A percentile compares a stretch with the other conserved stretches of the same genome.
These are phyloP conservation scores for Nomada lathburiana DNA, from an alignment of 2,888 invertebrate genomes.

Conservation along the genomic window DNA sequence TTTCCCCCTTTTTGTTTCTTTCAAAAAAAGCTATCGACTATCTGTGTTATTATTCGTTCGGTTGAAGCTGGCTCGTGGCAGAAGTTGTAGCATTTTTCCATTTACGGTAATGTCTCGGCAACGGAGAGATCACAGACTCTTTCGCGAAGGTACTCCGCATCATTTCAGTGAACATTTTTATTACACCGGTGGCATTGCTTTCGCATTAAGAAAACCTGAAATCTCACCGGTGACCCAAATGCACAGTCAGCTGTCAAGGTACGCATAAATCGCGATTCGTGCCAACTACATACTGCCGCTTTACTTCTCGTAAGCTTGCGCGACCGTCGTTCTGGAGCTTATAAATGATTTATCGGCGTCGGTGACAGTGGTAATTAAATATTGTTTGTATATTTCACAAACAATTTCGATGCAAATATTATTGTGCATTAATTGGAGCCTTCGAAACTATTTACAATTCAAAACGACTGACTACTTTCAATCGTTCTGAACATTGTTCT, in stretches of 20 bases:
- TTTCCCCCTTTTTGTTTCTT: not conserved
- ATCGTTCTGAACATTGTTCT: no score
- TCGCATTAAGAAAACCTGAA: slow-evolving; percentile 64
- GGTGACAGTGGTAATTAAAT: slow-evolving; percentile 8
- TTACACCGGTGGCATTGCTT: slow-evolving; percentile 69
- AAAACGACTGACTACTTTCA: no score
- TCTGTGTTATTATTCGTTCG: no score
- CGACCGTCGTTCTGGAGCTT: slow-evolving; percentile 7
- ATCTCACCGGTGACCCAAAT: slow-evolving; percentile 74
- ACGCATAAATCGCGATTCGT: slow-evolving; percentile 55
- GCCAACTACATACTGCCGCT: slow-evolving; percentile 32
- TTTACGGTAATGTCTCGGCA: slow-evolving; percentile 70
- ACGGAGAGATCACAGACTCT: slow-evolving; percentile 47
- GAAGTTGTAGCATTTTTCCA: slow-evolving; percentile 63
- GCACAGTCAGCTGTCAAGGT: slow-evolving; percentile 72
- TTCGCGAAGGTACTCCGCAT: slow-evolving; percentile 68
- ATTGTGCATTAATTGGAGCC: no score
- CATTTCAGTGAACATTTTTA: slow-evolving; percentile 73
- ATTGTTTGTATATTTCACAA: not conserved
- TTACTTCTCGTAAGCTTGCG: slow-evolving; percentile 24
- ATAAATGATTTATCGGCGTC: slow-evolving; percentile 12
- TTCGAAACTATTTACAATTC: no score
- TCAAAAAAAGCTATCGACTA: not conserved
- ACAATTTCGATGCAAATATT: no score
- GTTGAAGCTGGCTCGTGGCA: slow-evolving; percentile 21